Conservation (phyloP, 2,888 invertebrate genomes). For the Xestia ashworthii region DNA sequence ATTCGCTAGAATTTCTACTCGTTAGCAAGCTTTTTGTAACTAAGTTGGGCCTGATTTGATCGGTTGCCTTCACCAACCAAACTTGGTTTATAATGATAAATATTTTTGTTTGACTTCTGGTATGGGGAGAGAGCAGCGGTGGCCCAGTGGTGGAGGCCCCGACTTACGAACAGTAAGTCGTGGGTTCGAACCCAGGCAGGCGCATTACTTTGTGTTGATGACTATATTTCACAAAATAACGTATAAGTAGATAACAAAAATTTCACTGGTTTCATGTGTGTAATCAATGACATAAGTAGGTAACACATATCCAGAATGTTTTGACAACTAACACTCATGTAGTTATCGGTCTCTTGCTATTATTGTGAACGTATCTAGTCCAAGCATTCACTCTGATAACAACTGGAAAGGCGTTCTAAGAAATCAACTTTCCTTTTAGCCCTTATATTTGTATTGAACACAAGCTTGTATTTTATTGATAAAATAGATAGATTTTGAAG, state of each 20-base stretch:
- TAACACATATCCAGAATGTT: conserved; percentile 16
- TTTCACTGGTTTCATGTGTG: not conserved
- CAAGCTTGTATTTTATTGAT: conserved; percentile 35
- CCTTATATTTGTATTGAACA: conserved; percentile 23
- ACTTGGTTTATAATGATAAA: too few relatives aligned
- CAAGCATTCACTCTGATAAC: conserved; percentile 67
- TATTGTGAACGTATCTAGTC: conserved; percentile 45
- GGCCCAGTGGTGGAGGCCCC: too few relatives aligned
- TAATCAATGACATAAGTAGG: not conserved
- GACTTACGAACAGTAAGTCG: too few relatives aligned
- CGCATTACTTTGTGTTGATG: too few relatives aligned
- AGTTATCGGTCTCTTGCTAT: conserved; percentile 27
- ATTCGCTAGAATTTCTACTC: too few relatives aligned
- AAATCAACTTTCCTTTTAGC: conserved; percentile 47
- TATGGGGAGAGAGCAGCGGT: too few relatives aligned
- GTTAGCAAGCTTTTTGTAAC: too few relatives aligned
- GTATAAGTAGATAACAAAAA: not conserved
- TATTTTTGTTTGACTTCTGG: too few relatives aligned
- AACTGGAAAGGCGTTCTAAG: conserved; percentile 51
- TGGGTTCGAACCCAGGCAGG: too few relatives aligned
- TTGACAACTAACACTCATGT: conserved; percentile 10
- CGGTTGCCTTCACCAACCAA: too few relatives aligned
- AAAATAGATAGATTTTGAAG: conserved; percentile 23
- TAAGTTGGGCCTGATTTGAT: too few relatives aligned
- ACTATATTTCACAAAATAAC: too few relatives aligned